Conservation (phyloP, 2,888 invertebrate species). For the Saturnia pavonia region DNA sequence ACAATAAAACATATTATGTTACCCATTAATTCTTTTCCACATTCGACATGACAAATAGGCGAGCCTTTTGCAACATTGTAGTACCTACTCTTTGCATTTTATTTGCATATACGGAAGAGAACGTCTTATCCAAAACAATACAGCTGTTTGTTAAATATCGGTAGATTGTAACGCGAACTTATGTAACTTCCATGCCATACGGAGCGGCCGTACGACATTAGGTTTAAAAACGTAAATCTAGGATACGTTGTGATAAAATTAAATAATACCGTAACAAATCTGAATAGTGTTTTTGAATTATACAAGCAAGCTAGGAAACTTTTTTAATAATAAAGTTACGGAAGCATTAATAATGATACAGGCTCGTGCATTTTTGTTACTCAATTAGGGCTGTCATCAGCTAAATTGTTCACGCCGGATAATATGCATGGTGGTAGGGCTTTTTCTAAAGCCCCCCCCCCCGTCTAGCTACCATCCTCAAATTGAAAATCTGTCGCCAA, state of each 20-base stretch:
- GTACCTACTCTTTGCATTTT: no score
- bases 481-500: no score
- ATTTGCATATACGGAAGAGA: background rate
- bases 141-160: background rate
- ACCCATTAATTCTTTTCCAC: constrained; percentile 19
- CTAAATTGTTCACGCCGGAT: no score
- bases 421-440: no score
- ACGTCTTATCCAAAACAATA: background rate
- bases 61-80: background rate
- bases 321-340: background rate
- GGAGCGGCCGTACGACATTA: background rate
- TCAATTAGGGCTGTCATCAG: background rate
- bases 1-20: constrained; percentile 25
- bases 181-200: background rate
- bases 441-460: no score
- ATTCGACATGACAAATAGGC: background rate
- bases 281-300: background rate
- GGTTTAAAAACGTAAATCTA: background rate
- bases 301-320: background rate
- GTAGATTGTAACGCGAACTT: background rate
- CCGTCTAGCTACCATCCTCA: no score
- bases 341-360: background rate
- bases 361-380: background rate
- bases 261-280: no score
- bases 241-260: background rate